Conservation (phyloP, 2,113 vertebrate genomes). For the Rhea pennata region DNA sequence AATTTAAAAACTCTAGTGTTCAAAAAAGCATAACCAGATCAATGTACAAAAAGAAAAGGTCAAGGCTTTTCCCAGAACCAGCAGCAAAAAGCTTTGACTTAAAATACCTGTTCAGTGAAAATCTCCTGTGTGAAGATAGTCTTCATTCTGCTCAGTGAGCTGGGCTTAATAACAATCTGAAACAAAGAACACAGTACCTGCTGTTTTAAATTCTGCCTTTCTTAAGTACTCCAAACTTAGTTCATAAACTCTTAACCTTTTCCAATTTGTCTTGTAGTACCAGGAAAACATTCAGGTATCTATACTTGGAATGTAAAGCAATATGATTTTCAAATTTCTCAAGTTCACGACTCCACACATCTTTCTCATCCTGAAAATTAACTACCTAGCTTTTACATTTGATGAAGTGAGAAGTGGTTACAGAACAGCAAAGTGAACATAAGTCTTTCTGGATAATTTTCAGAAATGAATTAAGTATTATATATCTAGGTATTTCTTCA, state of each 20-base stretch:
- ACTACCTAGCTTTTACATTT: neutral
- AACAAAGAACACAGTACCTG: neutral
- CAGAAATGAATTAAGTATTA: neutral
- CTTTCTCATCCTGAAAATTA: neutral
- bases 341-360: neutral
- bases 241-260: neutral
- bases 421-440: fast-evolving
- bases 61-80: neutral
- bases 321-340: neutral
- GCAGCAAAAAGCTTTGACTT: neutral
- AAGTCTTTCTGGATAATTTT: neutral
- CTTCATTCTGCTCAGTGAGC: conserved; percentile 98
- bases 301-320: neutral
- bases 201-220: neutral
- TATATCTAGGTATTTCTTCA: fast-evolving
- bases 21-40: neutral
- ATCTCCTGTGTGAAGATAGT: conserved; percentile 99
- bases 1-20: neutral
- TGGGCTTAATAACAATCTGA: conserved; percentile 98
- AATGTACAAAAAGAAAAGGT: neutral
- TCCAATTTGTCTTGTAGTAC: neutral
- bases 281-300: neutral
- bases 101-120: conserved; percentile 97
- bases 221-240: neutral
- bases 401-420: neutral